These are phyloP conservation scores for Dryadula phaetusa DNA, from an alignment of 2,888 invertebrate species.

Conservation along the genomic window DNA sequence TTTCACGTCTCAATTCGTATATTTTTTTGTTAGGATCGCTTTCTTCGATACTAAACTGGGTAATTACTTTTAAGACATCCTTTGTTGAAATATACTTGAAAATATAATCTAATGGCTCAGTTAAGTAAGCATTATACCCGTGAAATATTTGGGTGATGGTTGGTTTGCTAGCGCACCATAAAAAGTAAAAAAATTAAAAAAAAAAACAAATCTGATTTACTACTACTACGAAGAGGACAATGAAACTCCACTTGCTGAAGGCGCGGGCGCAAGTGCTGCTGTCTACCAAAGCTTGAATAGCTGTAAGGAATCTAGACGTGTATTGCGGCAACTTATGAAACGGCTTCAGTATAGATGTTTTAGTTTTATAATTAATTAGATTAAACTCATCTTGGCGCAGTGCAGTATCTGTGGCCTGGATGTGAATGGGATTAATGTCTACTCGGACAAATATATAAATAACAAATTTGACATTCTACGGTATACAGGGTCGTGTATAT, in stretches of 20 bases:
- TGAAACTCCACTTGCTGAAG: slow-evolving; percentile 9
- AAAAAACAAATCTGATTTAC: slow-evolving; percentile 9
- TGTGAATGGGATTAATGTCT: too few relatives aligned
- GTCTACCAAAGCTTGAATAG: not conserved
- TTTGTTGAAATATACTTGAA: slow-evolving; percentile 44
- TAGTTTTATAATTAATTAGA: not conserved
- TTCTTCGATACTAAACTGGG: slow-evolving; percentile 62
- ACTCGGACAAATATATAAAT: too few relatives aligned
- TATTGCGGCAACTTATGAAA: too few relatives aligned
- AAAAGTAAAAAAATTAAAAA: slow-evolving; percentile 18
- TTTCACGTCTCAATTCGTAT: slow-evolving; percentile 53
- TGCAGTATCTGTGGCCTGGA: too few relatives aligned
- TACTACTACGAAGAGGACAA: slow-evolving; percentile 22
- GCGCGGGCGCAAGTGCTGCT: not conserved
- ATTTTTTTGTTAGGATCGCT: slow-evolving; percentile 59
- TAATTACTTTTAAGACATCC: slow-evolving; percentile 55
- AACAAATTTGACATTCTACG: too few relatives aligned
- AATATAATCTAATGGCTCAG: slow-evolving; percentile 10
- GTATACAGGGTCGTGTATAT: too few relatives aligned
- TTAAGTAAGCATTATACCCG: slow-evolving; percentile 28
- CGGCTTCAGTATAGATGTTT: too few relatives aligned
- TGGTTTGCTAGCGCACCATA: slow-evolving; percentile 11
- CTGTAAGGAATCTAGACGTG: not conserved
- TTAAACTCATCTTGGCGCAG: too few relatives aligned
- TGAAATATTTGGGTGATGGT: slow-evolving; percentile 24